Percentiles rank a stretch among this genome's conserved stretches.
phyloP scores from a whole-genome alignment of 2,113 vertebrate species.

The Burhinus bistriatus region DNA sequence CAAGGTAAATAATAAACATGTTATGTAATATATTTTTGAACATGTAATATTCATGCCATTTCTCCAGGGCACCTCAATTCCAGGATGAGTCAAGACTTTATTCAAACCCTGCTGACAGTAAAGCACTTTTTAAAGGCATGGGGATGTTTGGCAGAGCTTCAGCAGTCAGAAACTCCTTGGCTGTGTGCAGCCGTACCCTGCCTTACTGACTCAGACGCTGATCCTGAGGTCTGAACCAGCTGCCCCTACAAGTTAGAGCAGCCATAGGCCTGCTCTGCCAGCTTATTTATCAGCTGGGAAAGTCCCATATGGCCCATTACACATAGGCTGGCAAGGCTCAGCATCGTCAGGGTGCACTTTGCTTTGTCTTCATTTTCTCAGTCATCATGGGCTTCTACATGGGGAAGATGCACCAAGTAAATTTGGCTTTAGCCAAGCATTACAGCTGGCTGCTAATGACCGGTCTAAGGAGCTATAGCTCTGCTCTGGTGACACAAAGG shows the following conservation, averaged over 20 bases:
- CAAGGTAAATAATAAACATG: conserved; percentile 11
- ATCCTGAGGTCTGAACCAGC: not conserved
- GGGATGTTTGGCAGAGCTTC: not conserved
- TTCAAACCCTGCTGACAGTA: not conserved
- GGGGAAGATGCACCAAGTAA: not conserved
- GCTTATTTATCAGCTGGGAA: not conserved
- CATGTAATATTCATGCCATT: not conserved
- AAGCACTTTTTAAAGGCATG: not conserved
- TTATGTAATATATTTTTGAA: not conserved
- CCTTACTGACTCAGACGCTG: not conserved
- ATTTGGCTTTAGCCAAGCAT: not conserved
- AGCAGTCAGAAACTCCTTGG: not conserved
- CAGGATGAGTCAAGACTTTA: not conserved
- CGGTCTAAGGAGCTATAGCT: not conserved
- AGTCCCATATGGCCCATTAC: not conserved
- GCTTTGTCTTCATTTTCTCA: not conserved
- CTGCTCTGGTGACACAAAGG: not conserved
- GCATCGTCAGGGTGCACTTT: not conserved
- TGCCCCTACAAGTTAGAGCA: not conserved
- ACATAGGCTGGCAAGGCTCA: not conserved
- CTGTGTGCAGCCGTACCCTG: not conserved
- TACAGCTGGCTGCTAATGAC: not conserved
- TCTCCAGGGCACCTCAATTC: not conserved
- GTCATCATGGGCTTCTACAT: not conserved
- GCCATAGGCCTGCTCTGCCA: not conserved